Base-by-base conservation (phyloP, 92 coral and sea anemone species). In the Actinernus sp. region DNA sequence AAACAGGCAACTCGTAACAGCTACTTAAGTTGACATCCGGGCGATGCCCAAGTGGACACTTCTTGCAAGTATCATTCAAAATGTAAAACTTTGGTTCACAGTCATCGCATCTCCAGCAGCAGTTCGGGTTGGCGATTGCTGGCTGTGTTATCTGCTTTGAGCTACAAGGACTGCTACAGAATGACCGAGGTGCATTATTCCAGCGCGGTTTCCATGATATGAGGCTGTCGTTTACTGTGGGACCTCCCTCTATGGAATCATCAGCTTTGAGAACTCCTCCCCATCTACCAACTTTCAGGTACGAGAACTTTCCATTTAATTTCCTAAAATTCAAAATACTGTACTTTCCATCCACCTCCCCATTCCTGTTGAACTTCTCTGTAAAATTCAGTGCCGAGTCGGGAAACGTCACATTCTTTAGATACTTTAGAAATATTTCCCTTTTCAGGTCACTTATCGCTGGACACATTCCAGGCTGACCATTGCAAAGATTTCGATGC, bases 301-400 rank as follows among this genome's bases (percentile, higher is more conserved):
- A 88, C 17, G 64, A 55, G 31, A 59, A 78, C n/a, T 54, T 29
- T 2, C 85, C 91, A 30, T 63, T 49, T 3, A 55, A 39, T 34
- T 58, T 74, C 48, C 72, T 82, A 24, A 92, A 74, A 58, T 88
- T 92, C 60, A 78, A 34, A 6, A 92, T 72, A 27, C 64, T 76
- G 60, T 88, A 92, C 37, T 65, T 69, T 7, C 91, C 97, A 58
- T 79, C 84, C 1, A 92, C 92, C 79, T 92, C 97, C 5, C 78
- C 80, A 45, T 92, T 92, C 2, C 72, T 61, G 46, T 92, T 89
- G 40, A 92, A 92, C 38, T 51, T 46, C 16, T 83, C 79, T 2
- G 86, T 65, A 31, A 57, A 31, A 45, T 87, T 92, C 32, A 82
- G 60, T 2, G 94, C 66, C 3, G 87, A 58, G 71, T 92, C 97